Conservation (phyloP, 2,797 vertebrate species). For the Xenops minutus region DNA sequence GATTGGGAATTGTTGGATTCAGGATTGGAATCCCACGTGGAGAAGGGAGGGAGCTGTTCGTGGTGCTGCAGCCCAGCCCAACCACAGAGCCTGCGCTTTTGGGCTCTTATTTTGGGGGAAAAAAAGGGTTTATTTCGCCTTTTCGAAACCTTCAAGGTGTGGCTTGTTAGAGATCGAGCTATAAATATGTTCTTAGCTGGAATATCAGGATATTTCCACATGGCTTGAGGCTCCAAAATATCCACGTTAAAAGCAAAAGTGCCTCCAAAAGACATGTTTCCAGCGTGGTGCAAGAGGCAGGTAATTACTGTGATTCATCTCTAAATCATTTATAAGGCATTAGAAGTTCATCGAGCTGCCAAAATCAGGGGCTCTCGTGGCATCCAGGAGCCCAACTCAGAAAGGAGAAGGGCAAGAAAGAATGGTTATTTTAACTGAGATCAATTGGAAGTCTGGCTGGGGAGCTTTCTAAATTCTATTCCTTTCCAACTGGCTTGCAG, state of each 20-base stretch:
- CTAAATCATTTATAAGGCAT: background rate
- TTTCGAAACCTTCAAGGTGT: background rate
- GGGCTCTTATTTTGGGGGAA: background rate
- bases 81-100: accelerated
- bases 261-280: background rate
- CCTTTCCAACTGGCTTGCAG: background rate
- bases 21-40: background rate
- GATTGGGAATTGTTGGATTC: accelerated
- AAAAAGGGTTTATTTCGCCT: background rate
- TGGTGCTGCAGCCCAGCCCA: background rate
- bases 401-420: background rate
- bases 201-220: background rate
- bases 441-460: background rate
- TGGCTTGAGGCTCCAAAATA: background rate
- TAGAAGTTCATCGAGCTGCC: background rate
- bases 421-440: background rate
- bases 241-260: background rate
- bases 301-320: background rate
- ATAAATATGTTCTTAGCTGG: background rate
- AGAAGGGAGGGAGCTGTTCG: background rate
- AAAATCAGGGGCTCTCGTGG: background rate
- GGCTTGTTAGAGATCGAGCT: background rate
- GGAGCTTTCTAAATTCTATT: background rate
- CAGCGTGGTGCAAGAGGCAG: background rate
- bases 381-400: background rate